Evolutionary conservation across 2,888 invertebrate genomes (phyloP).

Genomic region (Meloe dianella): DNA sequence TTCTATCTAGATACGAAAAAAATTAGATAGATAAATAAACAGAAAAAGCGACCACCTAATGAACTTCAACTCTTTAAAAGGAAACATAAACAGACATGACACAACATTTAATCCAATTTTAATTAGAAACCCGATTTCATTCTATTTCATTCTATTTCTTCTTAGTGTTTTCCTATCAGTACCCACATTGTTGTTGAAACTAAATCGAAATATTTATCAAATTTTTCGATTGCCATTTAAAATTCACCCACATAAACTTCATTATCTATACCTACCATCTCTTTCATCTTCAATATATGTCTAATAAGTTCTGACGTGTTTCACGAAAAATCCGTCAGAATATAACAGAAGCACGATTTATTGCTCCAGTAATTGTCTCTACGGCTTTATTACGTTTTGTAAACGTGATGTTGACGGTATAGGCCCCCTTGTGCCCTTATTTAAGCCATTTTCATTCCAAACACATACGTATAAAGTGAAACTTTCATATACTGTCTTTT

Average conservation of each 20-base stretch:
- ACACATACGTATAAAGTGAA: background rate
- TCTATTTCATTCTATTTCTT: background rate
- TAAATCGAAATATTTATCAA: no score
- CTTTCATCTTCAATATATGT: background rate
- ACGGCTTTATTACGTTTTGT: conserved; percentile 23
- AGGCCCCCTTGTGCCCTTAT: background rate
- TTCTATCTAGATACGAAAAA: conserved; percentile 13
- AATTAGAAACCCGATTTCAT: conserved; percentile 28
- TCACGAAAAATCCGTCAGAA: conserved; percentile 32
- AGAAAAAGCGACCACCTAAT: conserved; percentile 12
- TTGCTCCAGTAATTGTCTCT: conserved; percentile 35
- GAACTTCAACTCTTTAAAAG: conserved; percentile 12
- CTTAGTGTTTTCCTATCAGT: background rate
- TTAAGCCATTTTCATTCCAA: background rate
- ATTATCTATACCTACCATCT: no score
- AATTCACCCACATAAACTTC: no score
- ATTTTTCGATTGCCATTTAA: no score
- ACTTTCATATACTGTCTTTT: background rate
- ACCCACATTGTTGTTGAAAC: no score
- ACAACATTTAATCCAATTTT: conserved; percentile 29
- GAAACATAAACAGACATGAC: conserved; percentile 23
- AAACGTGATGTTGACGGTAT: conserved; percentile 10
- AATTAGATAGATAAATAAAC: conserved; percentile 5
- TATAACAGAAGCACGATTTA: conserved; percentile 35
- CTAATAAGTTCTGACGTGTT: background rate